Base-by-base conservation (phyloP, 64 coral and sea anemone genomes). In the Catalaphyllia jardinei region DNA sequence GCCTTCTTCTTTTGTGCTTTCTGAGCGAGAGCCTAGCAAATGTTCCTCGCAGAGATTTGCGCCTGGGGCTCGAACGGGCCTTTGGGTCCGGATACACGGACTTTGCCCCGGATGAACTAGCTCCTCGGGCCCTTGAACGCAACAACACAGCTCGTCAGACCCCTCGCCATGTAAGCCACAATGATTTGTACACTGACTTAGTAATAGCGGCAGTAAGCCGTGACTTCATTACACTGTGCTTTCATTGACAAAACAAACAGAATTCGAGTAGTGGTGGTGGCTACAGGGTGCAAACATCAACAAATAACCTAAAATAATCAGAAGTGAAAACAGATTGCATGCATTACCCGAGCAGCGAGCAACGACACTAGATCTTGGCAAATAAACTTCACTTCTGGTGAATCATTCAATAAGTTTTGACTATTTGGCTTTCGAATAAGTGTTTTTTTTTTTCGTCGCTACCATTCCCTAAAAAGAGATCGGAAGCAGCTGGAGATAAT, bases 1-100 rank as follows among this genome's bases (percentile, higher is more conserved):
- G 90, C 90, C 90, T 92, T 92, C 90, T 92, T 92, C 77, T 92
- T 87, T 75, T 87, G 72, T 86, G 90, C 61, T 87, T 92, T 92
- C 83, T 92, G 83, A 92, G 79, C 57, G 90, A 92, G 74, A 92
- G 90, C 72, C 90, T 92, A 92, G 90, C 82, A 59, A 92, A 81
- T 51, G 90, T 92, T 92, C 90, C 83, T 87, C 90, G 73, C 52
- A 92, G 29, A 60, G 90, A 92, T 86, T 86, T 86, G 78, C 82
- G 76, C 84, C 83, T 86, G 82, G 82, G 74, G 33, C 73, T 62
- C 83, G 60, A 75, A 87, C 90, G 84, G 83, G 90, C 82, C 90
- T 86, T 77, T 87, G 72, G 90, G 86, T 92, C 90, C 72, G 90
- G 90, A 78, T 84, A 87, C 62, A 28, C 63, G 74, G 90, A 87